Evolutionary conservation across 2,113 vertebrate species (phyloP).

Genomic region (Cyphomyrus plagiostoma): DNA sequence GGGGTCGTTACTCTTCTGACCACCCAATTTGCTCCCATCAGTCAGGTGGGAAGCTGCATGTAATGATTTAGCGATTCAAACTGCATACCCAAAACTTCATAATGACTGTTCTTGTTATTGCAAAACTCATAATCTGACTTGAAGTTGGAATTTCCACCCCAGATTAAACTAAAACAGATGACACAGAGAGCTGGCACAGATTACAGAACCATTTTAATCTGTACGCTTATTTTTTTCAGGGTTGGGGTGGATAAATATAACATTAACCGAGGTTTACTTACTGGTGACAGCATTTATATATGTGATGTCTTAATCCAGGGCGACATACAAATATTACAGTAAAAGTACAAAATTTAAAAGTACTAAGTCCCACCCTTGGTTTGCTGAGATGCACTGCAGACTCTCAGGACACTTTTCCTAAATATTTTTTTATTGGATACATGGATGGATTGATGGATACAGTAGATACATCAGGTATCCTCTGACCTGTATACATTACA

Average conservation of each 20-base stretch:
- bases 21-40: neutral
- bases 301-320: neutral
- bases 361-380: neutral
- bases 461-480: neutral
- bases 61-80: neutral
- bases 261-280: neutral
- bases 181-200: neutral
- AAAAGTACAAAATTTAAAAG: neutral
- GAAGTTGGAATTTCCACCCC: conserved; percentile 29
- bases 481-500: neutral
- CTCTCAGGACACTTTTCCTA: neutral
- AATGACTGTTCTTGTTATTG: neutral
- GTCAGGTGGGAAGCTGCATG: neutral
- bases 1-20: neutral
- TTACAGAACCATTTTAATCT: neutral
- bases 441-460: neutral
- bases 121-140: neutral
- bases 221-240: neutral
- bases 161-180: neutral
- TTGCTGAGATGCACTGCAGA: neutral
- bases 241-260: neutral
- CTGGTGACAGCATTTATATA: neutral
- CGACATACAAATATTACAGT: neutral
- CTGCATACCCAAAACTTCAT: neutral
- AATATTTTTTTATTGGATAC: neutral